A percentile compares a stretch with the other conserved stretches of the same genome.
Evolutionary conservation across 2,113 vertebrate species (phyloP).

Genomic region (Chunga burmeisteri): DNA sequence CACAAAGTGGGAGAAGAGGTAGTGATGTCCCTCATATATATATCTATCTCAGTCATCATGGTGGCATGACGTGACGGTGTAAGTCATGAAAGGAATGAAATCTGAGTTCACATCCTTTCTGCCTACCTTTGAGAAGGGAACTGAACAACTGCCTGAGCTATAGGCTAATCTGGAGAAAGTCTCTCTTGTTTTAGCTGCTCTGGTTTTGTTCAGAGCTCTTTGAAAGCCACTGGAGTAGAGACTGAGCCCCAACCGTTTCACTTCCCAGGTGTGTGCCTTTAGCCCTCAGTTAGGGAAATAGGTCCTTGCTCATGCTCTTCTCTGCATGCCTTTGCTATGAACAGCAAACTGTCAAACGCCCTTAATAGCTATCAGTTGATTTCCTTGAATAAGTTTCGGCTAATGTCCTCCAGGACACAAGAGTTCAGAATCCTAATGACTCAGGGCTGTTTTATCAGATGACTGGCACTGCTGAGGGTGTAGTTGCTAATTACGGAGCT

Average conservation of each 20-base stretch:
- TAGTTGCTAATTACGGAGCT: neutral
- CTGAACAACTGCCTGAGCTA: neutral
- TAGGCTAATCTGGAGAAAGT: neutral
- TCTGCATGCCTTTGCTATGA: neutral
- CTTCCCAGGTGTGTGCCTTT: neutral
- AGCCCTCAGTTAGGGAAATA: neutral
- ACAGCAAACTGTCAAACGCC: neutral
- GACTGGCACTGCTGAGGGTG: neutral
- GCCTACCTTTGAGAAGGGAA: neutral
- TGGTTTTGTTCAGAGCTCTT: neutral
- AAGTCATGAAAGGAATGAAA: neutral
- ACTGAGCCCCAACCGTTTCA: neutral
- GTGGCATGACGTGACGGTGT: neutral
- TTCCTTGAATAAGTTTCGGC: neutral
- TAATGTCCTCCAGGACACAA: neutral
- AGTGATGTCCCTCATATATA: neutral
- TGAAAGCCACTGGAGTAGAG: neutral
- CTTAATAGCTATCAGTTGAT: neutral
- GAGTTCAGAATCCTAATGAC: neutral
- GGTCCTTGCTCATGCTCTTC: neutral
- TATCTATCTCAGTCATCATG: neutral
- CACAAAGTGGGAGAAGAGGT: neutral
- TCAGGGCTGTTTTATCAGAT: neutral
- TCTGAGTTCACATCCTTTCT: neutral
- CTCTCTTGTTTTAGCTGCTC: neutral